These are phyloP conservation scores for Mimachlamys varia DNA, from an alignment of 2,888 invertebrate species.

Conservation along the genomic window DNA sequence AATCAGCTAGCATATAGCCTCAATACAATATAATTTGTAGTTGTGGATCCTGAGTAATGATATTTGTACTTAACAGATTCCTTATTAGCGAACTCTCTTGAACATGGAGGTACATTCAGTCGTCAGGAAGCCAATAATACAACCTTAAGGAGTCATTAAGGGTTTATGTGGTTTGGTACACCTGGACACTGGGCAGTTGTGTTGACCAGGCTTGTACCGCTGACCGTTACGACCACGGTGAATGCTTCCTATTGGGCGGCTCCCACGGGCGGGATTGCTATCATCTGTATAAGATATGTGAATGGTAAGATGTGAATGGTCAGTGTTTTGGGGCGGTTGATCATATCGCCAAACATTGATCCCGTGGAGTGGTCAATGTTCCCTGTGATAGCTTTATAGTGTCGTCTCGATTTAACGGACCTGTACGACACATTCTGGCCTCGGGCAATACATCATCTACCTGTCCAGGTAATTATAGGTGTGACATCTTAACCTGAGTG, in stretches of 20 bases:
- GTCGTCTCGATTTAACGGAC: not conserved
- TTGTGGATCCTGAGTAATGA: too few relatives aligned
- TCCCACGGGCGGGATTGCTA: not conserved
- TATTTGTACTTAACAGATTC: not conserved
- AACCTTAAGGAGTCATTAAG: not conserved
- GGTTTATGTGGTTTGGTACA: not conserved
- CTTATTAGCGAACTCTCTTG: not conserved
- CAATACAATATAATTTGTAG: not conserved
- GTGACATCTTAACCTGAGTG: not conserved
- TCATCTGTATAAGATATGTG: not conserved
- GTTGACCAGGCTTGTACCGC: not conserved
- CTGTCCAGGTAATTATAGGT: not conserved
- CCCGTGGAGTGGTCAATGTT: not conserved
- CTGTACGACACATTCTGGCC: not conserved
- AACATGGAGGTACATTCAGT: not conserved
- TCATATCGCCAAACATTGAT: constrained; percentile 3
- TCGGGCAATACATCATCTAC: not conserved
- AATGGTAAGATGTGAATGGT: constrained; percentile 5
- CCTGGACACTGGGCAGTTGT: not conserved
- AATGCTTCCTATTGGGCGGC: not conserved
- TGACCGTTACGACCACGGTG: not conserved
- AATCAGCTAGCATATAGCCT: too few relatives aligned
- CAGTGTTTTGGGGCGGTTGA: not conserved
- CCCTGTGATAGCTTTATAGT: not conserved
- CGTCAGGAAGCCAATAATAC: too few relatives aligned